These are phyloP conservation scores for Dasypogon diadema DNA, from an alignment of 2,888 invertebrate species.

Conservation along the genomic window DNA sequence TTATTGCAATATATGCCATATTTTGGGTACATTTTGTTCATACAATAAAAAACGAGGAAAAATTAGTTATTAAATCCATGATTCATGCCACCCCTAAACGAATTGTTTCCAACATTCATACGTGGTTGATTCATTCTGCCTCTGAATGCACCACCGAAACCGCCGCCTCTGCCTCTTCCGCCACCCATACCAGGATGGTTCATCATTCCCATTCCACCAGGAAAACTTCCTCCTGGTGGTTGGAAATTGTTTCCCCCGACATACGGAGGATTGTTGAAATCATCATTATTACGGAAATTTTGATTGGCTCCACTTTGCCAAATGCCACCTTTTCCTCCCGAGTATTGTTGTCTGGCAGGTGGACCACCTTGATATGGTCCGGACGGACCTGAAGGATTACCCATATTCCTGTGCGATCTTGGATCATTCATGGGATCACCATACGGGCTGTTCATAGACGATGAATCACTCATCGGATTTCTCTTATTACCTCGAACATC, in stretches of 20 bases:
- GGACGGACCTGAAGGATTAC: background rate
- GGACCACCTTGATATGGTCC: background rate
- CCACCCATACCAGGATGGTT: background rate
- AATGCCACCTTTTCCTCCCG: slow-evolving; percentile 15
- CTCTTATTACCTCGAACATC: background rate
- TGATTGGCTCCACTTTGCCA: slow-evolving; percentile 27
- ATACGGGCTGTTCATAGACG: background rate
- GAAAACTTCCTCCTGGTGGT: background rate
- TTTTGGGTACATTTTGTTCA: background rate
- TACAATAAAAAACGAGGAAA: background rate
- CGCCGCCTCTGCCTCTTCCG: background rate
- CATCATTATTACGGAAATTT: background rate
- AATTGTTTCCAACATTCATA: background rate
- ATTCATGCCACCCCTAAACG: background rate
- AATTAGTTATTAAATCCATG: background rate
- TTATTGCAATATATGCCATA: no score
- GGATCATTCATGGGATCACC: background rate
- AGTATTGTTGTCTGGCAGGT: background rate
- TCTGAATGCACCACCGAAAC: background rate
- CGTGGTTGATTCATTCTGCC: background rate
- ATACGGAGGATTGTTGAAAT: background rate
- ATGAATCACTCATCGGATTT: background rate
- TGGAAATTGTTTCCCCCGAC: background rate
- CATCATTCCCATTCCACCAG: no score
- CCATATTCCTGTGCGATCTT: background rate